These are phyloP conservation scores for Siniperca obscura DNA, from an alignment of 2,797 vertebrate species.

Conservation along the genomic window DNA sequence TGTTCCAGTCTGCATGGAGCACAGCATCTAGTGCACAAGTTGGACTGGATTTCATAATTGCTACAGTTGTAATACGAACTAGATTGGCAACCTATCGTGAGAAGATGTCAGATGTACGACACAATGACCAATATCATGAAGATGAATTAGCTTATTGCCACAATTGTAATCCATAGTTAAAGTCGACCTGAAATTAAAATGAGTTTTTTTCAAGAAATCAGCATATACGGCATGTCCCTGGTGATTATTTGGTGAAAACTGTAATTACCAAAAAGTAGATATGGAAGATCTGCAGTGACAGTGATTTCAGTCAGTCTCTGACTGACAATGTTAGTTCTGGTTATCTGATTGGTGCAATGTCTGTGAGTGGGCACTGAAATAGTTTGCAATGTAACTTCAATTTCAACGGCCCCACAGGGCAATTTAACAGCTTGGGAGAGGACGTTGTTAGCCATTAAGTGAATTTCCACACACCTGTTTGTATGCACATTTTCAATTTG, in stretches of 20 bases:
- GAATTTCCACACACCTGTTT: too few relatives aligned
- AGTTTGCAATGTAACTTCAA: not conserved
- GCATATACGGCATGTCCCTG: not conserved
- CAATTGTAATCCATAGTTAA: not conserved
- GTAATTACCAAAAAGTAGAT: too few relatives aligned
- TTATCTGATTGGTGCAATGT: not conserved
- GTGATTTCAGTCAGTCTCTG: too few relatives aligned
- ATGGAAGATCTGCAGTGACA: not conserved
- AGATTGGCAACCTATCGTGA: constrained; percentile 1
- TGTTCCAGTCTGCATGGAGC: constrained; percentile 22
- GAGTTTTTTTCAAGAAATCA: not conserved
- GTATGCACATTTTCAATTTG: too few relatives aligned
- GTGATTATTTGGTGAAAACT: not conserved
- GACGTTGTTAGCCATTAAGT: not conserved
- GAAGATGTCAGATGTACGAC: not conserved
- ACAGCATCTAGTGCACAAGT: not conserved
- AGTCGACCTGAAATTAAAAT: not conserved
- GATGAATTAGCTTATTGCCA: not conserved
- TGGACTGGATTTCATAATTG: not conserved
- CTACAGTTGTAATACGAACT: not conserved
- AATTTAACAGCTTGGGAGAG: not conserved
- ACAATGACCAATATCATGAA: not conserved
- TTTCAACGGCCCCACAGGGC: not conserved
- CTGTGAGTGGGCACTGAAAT: not conserved
- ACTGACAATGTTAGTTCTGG: not conserved